Percentiles rank a stretch among this genome's conserved stretches.
These are phyloP conservation scores for Drosophila sproati DNA, from an alignment of 1,140 invertebrate species.

Conservation along the genomic window DNA sequence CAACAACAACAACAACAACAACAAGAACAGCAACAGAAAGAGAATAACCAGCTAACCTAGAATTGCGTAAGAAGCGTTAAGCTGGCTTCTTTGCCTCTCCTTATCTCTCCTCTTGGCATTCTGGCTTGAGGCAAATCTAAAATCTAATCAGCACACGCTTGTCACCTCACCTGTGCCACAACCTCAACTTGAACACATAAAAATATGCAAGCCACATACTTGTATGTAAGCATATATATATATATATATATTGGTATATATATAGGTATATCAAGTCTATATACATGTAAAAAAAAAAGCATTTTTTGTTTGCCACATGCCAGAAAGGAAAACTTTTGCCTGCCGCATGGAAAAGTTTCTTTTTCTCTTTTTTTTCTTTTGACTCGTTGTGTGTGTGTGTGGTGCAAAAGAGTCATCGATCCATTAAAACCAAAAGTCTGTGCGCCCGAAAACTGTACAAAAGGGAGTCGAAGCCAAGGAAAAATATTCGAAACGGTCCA, in stretches of 20 bases:
- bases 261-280: slow-evolving; percentile 4
- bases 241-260: background rate
- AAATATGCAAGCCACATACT: slow-evolving; percentile 21
- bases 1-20: background rate
- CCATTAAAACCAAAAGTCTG: slow-evolving; percentile 83
- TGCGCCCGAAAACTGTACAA: slow-evolving; percentile 58
- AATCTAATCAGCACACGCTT: slow-evolving; percentile 76
- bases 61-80: slow-evolving; percentile 45
- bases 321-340: slow-evolving; percentile 41
- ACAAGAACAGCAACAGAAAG: background rate
- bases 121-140: slow-evolving; percentile 45
- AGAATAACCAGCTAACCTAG: slow-evolving; percentile 73
- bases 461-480: slow-evolving; percentile 23
- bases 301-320: slow-evolving; percentile 44
- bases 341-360: slow-evolving; percentile 42
- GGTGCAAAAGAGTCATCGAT: slow-evolving; percentile 68
- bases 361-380: too few relatives aligned
- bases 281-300: slow-evolving; percentile 21
- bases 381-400: slow-evolving; percentile 19
- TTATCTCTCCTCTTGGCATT: slow-evolving; percentile 20
- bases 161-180: slow-evolving; percentile 29
- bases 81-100: slow-evolving; percentile 27
- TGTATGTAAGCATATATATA: background rate
- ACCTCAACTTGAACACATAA: slow-evolving; percentile 8
- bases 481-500: slow-evolving; percentile 20